phyloP scores from a whole-genome alignment of 2,888 invertebrate species.

The Parapristionchus giblindavisi region DNA sequence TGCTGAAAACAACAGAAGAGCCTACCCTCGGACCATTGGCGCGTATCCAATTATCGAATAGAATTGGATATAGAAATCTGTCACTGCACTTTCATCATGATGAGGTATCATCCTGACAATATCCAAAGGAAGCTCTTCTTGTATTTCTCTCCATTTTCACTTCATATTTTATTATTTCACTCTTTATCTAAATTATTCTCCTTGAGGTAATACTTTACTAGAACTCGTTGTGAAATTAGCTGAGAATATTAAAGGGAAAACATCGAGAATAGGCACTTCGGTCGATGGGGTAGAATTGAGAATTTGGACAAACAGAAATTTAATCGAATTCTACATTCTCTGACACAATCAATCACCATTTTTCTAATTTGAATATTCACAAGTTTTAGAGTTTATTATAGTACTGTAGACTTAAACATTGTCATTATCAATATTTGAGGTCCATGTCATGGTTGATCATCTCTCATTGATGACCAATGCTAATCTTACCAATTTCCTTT shows the following conservation, averaged over 20 bases:
- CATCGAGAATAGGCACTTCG: too few species aligned
- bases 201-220: neutral
- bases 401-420: too few species aligned
- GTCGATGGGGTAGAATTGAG: too few species aligned
- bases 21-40: constrained; percentile 50
- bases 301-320: too few species aligned
- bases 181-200: neutral
- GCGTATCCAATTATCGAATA: constrained; percentile 47
- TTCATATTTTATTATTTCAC: neutral
- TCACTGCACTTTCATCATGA: constrained; percentile 53
- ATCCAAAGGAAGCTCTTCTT: constrained; percentile 38
- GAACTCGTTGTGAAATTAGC: too few species aligned
- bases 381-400: too few species aligned
- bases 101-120: constrained; percentile 45
- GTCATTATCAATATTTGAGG: too few species aligned
- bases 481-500: constrained; percentile 51
- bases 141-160: neutral
- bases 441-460: constrained; percentile 24
- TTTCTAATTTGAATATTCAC: too few species aligned
- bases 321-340: too few species aligned
- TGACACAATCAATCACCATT: too few species aligned
- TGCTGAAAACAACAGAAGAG: constrained; percentile 49
- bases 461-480: constrained; percentile 43
- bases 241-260: too few species aligned
- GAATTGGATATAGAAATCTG: constrained; percentile 51